Conservation (phyloP, 1,140 invertebrate species). For the Tetranychus urticae region DNA sequence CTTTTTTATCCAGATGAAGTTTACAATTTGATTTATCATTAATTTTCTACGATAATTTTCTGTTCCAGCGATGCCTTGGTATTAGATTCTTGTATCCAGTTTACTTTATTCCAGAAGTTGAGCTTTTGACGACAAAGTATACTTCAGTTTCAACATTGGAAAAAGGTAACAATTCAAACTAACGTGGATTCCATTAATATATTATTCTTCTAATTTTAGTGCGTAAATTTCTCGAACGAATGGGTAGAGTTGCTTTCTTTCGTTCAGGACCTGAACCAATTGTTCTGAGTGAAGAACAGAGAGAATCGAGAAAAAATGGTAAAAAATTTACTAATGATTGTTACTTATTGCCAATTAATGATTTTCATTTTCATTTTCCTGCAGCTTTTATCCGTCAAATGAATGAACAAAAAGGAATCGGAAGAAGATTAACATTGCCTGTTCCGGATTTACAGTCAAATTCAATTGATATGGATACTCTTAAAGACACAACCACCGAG, state of each 20-base stretch:
- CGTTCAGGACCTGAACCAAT: constrained; percentile 23
- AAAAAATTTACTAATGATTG: not conserved
- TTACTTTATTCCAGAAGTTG: constrained; percentile 26
- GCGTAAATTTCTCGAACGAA: constrained; percentile 20
- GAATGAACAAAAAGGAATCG: constrained; percentile 8
- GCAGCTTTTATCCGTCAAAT: constrained; percentile 11
- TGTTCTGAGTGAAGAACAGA: constrained; percentile 23
- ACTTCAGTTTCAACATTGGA: constrained; percentile 20
- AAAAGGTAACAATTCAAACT: constrained; percentile 17
- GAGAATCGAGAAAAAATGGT: constrained; percentile 23
- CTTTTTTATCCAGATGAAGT: not conserved
- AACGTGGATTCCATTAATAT: not conserved
- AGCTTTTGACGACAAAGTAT: constrained; percentile 19
- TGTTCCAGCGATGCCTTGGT: constrained; percentile 20
- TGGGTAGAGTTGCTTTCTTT: constrained; percentile 28
- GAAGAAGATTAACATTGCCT: constrained; percentile 4
- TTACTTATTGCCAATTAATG: not conserved
- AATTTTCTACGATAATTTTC: not conserved
- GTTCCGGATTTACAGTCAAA: constrained; percentile 8
- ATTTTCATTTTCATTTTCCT: not conserved
- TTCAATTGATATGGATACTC: not conserved
- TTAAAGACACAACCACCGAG: not conserved
- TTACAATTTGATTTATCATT: not conserved
- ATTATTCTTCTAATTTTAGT: constrained; percentile 14
- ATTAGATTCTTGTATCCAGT: constrained; percentile 26